Conservation (phyloP, 1,140 invertebrate species). For the Drosophila sproati region DNA sequence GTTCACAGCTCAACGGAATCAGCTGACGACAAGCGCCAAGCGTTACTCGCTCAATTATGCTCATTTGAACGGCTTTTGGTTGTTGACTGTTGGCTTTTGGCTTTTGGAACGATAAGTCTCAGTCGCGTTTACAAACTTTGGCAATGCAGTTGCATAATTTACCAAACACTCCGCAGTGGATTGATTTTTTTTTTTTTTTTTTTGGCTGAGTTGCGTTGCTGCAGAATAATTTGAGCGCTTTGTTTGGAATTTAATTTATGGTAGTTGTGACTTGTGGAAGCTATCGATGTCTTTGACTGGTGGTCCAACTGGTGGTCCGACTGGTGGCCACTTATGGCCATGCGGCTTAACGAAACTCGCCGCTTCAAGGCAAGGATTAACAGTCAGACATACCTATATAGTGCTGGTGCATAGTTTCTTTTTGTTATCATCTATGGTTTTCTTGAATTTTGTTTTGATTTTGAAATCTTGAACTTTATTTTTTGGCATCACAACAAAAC, state of each 20-base stretch:
- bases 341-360: conserved; percentile 20
- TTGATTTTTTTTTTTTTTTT: conserved; percentile 7
- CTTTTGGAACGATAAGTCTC: conserved; percentile 24
- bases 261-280: conserved; percentile 20
- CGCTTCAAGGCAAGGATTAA: conserved; percentile 72
- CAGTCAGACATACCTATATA: conserved; percentile 23
- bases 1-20: conserved; percentile 67
- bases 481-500: conserved; percentile 54
- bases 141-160: conserved; percentile 56
- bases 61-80: conserved; percentile 13
- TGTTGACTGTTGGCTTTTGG: conserved; percentile 15
- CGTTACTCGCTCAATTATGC: conserved; percentile 67
- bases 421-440: conserved; percentile 54
- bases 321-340: conserved; percentile 14
- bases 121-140: conserved; percentile 30
- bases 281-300: conserved; percentile 29
- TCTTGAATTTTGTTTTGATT: conserved; percentile 60
- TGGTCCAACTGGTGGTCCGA: neutral
- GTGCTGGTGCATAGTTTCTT: too few species aligned
- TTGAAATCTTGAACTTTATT: conserved; percentile 72
- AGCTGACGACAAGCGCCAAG: conserved; percentile 64
- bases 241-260: conserved; percentile 70
- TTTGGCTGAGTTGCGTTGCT: conserved; percentile 59
- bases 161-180: conserved; percentile 10
- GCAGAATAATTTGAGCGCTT: conserved; percentile 74